A percentile compares a stretch with the other conserved stretches of the same genome.
Evolutionary conservation across 1,140 invertebrate genomes (phyloP).

Genomic region (Microvelia longipes): DNA sequence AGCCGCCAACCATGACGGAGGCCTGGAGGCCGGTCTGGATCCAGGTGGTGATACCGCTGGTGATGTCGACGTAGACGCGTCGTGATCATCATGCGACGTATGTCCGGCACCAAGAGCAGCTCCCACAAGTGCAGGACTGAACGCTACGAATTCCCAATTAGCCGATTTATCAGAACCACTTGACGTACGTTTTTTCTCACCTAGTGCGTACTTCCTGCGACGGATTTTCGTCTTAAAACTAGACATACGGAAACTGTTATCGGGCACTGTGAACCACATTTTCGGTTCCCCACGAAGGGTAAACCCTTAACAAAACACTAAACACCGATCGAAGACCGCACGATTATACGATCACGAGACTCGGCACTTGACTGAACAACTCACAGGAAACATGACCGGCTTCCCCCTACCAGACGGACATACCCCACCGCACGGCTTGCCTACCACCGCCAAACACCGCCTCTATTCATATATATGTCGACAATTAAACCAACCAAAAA

Average conservation of each 20-base stretch:
- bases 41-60: constrained; percentile 13
- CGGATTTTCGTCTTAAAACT: constrained; percentile 30
- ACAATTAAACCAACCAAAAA: no score
- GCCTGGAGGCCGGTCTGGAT: constrained; percentile 16
- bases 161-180: constrained; percentile 17
- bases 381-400: background rate
- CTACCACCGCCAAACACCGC: background rate
- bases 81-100: constrained; percentile 4
- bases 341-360: background rate
- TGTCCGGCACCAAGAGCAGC: constrained; percentile 17
- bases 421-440: background rate
- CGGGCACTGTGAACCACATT: constrained; percentile 28
- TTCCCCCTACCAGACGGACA: no score
- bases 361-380: background rate
- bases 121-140: constrained; percentile 27
- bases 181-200: background rate
- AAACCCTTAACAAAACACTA: constrained; percentile 5
- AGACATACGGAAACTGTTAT: constrained; percentile 28
- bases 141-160: constrained; percentile 33
- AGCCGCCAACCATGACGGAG: constrained; percentile 21
- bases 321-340: no score
- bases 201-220: constrained; percentile 27
- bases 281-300: background rate
- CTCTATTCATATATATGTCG: no score
- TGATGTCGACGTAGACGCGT: constrained; percentile 5